phyloP scores from a whole-genome alignment of 2,888 invertebrate genomes.

The Hypselothyrea guttata region DNA sequence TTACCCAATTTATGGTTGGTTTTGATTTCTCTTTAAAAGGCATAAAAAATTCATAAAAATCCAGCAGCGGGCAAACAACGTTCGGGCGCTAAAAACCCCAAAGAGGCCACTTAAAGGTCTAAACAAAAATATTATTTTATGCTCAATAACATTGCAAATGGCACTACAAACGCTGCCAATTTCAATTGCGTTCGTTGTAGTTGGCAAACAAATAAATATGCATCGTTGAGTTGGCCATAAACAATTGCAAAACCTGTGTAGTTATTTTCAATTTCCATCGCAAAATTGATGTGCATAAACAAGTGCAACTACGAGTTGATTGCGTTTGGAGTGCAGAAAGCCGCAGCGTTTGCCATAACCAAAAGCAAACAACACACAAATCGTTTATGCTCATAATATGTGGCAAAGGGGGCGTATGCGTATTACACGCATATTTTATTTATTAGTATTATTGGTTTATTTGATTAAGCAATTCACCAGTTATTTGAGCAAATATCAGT shows the following conservation, averaged over 20 bases:
- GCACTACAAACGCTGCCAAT: constrained; percentile 10
- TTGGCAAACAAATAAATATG: constrained; percentile 28
- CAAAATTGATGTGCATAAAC: constrained; percentile 29
- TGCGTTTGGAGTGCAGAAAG: background rate
- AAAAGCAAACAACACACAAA: too few species aligned
- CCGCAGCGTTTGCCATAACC: too few species aligned
- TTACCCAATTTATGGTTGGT: constrained; percentile 24
- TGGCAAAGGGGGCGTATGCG: too few species aligned
- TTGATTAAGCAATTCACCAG: too few species aligned
- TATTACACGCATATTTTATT: too few species aligned
- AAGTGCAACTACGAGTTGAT: constrained; percentile 4
- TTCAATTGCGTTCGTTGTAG: constrained; percentile 11
- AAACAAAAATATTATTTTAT: constrained; percentile 40
- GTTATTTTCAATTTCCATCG: constrained; percentile 33
- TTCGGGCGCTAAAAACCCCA: constrained; percentile 31
- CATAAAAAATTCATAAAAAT: constrained; percentile 56
- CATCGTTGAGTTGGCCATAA: constrained; percentile 37
- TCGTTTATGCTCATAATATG: too few species aligned
- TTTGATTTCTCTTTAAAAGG: constrained; percentile 42
- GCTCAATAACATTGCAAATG: constrained; percentile 41
- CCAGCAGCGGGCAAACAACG: constrained; percentile 11
- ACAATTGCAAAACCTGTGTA: constrained; percentile 18
- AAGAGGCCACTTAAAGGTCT: constrained; percentile 30
- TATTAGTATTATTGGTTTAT: too few species aligned
- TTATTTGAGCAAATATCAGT: too few species aligned